A percentile compares a stretch with the other conserved stretches of the same genome.
phyloP scores from a whole-genome alignment of 2,797 vertebrate species.

The Coregonus suidteri region DNA sequence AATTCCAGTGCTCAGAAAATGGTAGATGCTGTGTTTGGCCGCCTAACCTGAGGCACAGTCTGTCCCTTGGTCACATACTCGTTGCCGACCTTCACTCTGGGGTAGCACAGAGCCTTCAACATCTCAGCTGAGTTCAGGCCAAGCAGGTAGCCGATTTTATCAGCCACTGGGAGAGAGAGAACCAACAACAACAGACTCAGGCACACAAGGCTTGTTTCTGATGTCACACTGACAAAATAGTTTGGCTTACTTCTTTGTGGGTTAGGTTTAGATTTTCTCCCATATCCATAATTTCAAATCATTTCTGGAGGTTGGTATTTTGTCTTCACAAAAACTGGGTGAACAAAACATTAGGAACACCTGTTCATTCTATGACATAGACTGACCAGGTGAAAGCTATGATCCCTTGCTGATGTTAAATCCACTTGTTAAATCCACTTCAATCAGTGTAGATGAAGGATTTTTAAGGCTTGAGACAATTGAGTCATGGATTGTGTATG shows the following conservation, averaged over 20 bases:
- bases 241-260: neutral
- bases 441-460: no score
- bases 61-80: constrained; percentile 65
- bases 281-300: constrained; percentile 25
- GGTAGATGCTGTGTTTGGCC: neutral
- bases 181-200: neutral
- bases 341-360: no score
- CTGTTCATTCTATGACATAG: no score
- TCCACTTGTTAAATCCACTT: no score
- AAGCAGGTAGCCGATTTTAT: constrained; percentile 51
- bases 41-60: constrained; percentile 61
- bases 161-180: constrained; percentile 22
- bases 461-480: no score
- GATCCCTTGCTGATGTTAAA: no score
- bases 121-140: constrained; percentile 54
- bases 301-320: neutral
- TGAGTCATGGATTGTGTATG: no score
- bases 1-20: neutral
- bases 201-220: neutral
- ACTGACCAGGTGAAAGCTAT: no score
- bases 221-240: neutral
- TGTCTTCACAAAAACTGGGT: no score
- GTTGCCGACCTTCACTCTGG: constrained; percentile 73
- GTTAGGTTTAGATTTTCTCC: neutral
- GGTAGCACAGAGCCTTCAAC: constrained; percentile 71